Base-by-base conservation (phyloP, 2,888 invertebrate species). In the Cybosia mesomella region DNA sequence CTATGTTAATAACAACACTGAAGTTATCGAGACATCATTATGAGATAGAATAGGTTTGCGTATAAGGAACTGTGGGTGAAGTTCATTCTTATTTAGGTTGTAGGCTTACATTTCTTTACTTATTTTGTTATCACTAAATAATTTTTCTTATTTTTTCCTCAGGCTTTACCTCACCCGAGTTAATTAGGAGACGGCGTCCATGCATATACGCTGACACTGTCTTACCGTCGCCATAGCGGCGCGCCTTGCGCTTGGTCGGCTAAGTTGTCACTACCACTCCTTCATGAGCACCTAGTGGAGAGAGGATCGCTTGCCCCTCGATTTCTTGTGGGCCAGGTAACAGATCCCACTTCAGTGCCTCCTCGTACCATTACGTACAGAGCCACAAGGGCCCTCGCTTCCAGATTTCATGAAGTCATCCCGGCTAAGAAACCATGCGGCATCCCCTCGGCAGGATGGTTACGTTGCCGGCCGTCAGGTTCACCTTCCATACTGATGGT, bases 11-110 rank as follows among this genome's bases (percentile, higher is more conserved):
- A 85, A 83, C 80, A 80, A 79, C 77, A 76, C 72, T 61, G 73
- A 85, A 85, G 87, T 88, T 86, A 88, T 85, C 81, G 83, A 82
- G 80, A 76, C 83, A 80, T 86, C 83, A 79, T 79, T 80, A 76
- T 75, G 80, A 81, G 83, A 83, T 71, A 67, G 74, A 73, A 82
- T 82, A 80, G 71, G 75, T 77, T 43, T 76, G 80, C 81, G 80
- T 81, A 81, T 74, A 72, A 71, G 58, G 67, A 62, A 72, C 76
- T 74, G 66, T 62, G 60, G 73, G 39, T 2, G 9, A 62, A 53
- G 64, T 55, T 53, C 15, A 53, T 67, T 74, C 76, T 70, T 73
- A 75, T 60, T 63, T 53, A 18, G 3, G 3, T 53, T 53, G 2
- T 53, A 18, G 9, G 21, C 3, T 9, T 9, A 28, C 8, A 22